phyloP scores from a whole-genome alignment of 1,140 invertebrate genomes.

The Stenopsyche tienmushanensis region DNA sequence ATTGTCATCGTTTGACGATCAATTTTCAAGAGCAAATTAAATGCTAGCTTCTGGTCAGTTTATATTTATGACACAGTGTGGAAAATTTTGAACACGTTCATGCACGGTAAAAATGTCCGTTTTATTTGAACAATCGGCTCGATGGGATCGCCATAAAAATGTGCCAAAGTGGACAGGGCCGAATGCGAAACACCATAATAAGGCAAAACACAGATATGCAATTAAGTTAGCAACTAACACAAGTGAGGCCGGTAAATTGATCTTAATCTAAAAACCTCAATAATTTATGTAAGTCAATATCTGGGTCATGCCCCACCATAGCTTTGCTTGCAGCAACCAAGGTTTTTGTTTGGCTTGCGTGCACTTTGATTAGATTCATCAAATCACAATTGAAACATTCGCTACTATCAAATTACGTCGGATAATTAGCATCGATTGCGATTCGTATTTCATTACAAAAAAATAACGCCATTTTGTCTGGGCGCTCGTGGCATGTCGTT shows the following conservation, averaged over 20 bases:
- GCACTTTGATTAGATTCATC: conserved; percentile 1
- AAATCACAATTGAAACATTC: background rate
- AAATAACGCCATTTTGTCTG: too few relatives aligned
- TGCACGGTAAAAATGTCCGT: too few relatives aligned
- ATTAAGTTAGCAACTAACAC: conserved; percentile 4
- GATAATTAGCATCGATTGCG: background rate
- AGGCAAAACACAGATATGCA: background rate
- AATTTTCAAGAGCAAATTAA: too few relatives aligned
- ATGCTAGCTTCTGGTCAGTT: too few relatives aligned
- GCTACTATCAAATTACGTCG: background rate
- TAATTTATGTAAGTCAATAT: conserved; percentile 41
- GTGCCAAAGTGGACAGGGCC: too few relatives aligned
- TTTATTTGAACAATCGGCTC: too few relatives aligned
- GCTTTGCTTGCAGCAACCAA: background rate
- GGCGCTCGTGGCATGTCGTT: too few relatives aligned
- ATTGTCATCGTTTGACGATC: too few relatives aligned
- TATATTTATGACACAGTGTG: too few relatives aligned
- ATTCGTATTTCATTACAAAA: too few relatives aligned
- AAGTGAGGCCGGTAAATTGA: conserved; percentile 34
- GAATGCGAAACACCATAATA: conserved; percentile 1
- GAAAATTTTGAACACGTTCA: too few relatives aligned
- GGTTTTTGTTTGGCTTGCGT: conserved; percentile 28
- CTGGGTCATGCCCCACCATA: conserved; percentile 29
- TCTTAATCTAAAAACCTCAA: conserved; percentile 42
- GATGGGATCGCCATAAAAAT: too few relatives aligned